Evolutionary conservation across 2,888 invertebrate species (phyloP).

Genomic region (Lasioglossum figueresi): DNA sequence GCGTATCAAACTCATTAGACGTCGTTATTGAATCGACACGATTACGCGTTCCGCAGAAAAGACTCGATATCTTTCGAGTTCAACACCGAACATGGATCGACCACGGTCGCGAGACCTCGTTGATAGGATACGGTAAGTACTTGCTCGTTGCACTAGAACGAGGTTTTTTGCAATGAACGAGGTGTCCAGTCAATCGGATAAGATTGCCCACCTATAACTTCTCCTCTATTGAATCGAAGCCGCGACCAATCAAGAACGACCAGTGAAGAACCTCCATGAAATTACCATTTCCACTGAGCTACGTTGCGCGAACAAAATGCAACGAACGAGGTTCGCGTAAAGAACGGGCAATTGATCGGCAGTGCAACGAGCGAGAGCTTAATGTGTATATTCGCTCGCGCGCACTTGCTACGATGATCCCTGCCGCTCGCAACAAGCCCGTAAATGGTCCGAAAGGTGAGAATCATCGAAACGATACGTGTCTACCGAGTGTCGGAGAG

Average conservation of each 20-base stretch:
- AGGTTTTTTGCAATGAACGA: too few species aligned
- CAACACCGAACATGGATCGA: conserved; percentile 33
- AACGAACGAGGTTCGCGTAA: not conserved
- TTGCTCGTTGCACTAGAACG: not conserved
- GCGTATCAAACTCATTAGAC: conserved; percentile 82
- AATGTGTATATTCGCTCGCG: not conserved
- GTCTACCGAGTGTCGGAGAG: conserved; percentile 24
- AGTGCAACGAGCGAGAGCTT: not conserved
- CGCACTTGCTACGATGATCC: not conserved
- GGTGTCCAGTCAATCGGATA: not conserved
- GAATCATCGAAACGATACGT: not conserved
- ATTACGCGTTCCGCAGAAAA: conserved; percentile 64
- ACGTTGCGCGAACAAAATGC: not conserved
- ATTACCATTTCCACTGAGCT: not conserved
- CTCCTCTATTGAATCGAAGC: too few species aligned
- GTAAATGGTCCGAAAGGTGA: not conserved
- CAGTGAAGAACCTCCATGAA: not conserved
- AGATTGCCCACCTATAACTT: not conserved
- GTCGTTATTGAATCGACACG: conserved; percentile 78
- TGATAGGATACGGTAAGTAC: not conserved
- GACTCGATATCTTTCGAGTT: conserved; percentile 53
- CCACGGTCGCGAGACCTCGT: not conserved
- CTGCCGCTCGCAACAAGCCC: not conserved
- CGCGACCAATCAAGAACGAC: not conserved
- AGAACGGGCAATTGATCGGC: too few species aligned